Conservation (phyloP, 2,797 vertebrate species). For the Hozukius guyotensis region DNA sequence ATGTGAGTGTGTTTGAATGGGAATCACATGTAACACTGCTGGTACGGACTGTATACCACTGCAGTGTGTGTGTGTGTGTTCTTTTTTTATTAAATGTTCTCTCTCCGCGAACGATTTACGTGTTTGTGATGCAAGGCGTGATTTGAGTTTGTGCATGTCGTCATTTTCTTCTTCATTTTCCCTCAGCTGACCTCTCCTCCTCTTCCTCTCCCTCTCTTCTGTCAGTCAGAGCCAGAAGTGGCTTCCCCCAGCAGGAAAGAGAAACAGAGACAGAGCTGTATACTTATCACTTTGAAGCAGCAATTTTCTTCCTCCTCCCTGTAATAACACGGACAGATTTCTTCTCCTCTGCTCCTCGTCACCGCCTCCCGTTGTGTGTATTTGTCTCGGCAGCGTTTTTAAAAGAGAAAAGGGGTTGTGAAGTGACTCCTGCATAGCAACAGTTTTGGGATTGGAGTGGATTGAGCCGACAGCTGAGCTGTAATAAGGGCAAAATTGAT, state of each 20-base stretch:
- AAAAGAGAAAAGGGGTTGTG: background rate
- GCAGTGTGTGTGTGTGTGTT: background rate
- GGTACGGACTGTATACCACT: background rate
- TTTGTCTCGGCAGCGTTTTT: slow-evolving; percentile 28
- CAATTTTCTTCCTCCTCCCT: slow-evolving; percentile 43
- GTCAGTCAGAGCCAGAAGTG: slow-evolving; percentile 20
- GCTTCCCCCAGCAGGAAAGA: slow-evolving; percentile 17
- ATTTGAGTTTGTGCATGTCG: background rate
- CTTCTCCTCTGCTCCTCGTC: slow-evolving; percentile 20
- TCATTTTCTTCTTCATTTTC: background rate
- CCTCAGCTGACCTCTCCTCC: slow-evolving; percentile 16
- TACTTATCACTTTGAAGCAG: slow-evolving; percentile 48
- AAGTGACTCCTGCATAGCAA: slow-evolving; percentile 56
- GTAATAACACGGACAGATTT: slow-evolving; percentile 41
- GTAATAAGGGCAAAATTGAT: background rate
- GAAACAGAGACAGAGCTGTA: slow-evolving; percentile 37
- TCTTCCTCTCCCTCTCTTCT: background rate
- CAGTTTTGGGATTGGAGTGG: slow-evolving; percentile 17
- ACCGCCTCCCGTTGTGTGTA: slow-evolving; percentile 28
- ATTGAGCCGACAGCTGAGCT: background rate
- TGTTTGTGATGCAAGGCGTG: background rate
- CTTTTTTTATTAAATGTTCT: background rate
- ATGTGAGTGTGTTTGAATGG: background rate
- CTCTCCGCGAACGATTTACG: background rate
- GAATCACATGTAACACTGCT: background rate